Conservation (phyloP, 2,888 invertebrate genomes). For the Acrocyrtus sp. region DNA sequence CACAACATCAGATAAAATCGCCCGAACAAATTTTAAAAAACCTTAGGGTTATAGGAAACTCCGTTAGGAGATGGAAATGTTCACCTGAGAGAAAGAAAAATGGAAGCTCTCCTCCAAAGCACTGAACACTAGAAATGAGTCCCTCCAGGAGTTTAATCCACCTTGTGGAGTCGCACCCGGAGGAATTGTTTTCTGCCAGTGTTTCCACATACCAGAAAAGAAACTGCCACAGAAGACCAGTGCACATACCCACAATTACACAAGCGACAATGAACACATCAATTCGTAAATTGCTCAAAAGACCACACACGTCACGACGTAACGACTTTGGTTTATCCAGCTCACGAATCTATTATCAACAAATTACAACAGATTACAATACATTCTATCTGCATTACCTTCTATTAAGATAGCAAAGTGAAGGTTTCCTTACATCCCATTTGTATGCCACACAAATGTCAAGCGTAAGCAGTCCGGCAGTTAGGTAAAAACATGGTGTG, state of each 20-base stretch:
- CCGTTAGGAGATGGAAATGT: neutral
- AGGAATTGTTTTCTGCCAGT: constrained; percentile 68
- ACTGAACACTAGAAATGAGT: constrained; percentile 79
- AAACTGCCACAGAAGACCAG: constrained; percentile 88
- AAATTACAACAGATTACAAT: neutral
- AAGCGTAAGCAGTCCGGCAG: constrained; percentile 65
- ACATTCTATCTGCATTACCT: neutral
- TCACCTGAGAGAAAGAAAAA: constrained; percentile 81
- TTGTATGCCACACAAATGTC: constrained; percentile 61
- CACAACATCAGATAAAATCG: too few relatives aligned
- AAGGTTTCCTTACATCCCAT: constrained; percentile 61
- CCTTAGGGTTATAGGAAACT: too few relatives aligned
- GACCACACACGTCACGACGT: constrained; percentile 74
- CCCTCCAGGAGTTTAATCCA: constrained; percentile 82
- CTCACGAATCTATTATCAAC: constrained; percentile 64
- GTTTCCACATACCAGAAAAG: constrained; percentile 85
- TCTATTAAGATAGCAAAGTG: neutral
- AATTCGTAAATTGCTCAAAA: constrained; percentile 76
- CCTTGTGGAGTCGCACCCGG: constrained; percentile 66
- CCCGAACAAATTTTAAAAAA: too few relatives aligned
- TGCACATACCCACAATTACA: constrained; percentile 82
- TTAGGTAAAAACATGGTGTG: constrained; percentile 81
- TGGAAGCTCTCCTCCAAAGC: constrained; percentile 86
- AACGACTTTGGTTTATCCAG: constrained; percentile 63
- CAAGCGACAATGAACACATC: constrained; percentile 83